These are phyloP conservation scores for Urosaurus nigricauda DNA, from an alignment of 2,797 vertebrate species.

Conservation along the genomic window DNA sequence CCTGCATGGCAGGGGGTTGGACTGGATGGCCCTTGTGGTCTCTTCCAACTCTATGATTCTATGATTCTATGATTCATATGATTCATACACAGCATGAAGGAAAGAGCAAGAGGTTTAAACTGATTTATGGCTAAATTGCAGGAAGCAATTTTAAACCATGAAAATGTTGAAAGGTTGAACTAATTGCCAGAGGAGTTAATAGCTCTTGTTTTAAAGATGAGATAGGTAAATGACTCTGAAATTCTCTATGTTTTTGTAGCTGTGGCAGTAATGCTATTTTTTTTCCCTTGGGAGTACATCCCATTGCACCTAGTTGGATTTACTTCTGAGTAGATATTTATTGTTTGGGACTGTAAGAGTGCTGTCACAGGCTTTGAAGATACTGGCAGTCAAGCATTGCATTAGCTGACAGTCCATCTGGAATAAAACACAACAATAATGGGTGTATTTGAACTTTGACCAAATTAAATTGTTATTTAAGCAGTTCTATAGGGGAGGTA, in stretches of 20 bases:
- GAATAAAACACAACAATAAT: not conserved
- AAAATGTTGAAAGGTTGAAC: not conserved
- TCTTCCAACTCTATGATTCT: too few relatives aligned
- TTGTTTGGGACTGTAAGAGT: not conserved
- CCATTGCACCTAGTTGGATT: not conserved
- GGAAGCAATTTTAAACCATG: constrained; percentile 15
- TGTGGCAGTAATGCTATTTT: not conserved
- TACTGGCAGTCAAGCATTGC: not conserved
- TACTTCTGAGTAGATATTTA: not conserved
- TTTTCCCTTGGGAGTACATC: not conserved
- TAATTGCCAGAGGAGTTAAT: not conserved
- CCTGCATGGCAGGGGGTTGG: too few relatives aligned
- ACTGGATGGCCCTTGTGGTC: too few relatives aligned
- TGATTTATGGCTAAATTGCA: constrained; percentile 38
- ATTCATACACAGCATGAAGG: too few relatives aligned
- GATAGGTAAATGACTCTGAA: not conserved
- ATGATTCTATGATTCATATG: too few relatives aligned
- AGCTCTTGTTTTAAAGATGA: constrained; percentile 14
- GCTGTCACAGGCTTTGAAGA: not conserved
- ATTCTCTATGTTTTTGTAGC: not conserved
- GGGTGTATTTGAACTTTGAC: constrained; percentile 5
- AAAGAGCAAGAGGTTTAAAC: constrained; percentile 21
- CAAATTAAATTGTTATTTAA: not conserved
- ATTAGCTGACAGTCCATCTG: not conserved
- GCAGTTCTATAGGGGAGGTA: not conserved